These are phyloP conservation scores for Gila orcuttii DNA, from an alignment of 2,113 vertebrate genomes.

Conservation along the genomic window DNA sequence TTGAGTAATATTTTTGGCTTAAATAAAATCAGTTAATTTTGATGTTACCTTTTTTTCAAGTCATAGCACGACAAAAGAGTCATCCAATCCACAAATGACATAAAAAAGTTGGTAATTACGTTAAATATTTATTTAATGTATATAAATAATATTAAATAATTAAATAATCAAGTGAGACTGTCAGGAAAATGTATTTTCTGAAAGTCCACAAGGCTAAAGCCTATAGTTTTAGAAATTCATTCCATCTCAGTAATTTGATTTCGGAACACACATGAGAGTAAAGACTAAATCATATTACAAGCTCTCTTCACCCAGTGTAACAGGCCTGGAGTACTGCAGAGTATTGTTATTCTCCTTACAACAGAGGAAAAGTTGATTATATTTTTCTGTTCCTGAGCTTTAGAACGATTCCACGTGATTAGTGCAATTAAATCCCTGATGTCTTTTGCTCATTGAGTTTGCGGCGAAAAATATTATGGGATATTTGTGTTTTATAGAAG, in stretches of 20 bases:
- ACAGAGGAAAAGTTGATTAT: neutral
- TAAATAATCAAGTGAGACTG: neutral
- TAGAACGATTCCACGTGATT: slow-evolving; percentile 57
- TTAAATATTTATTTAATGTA: neutral
- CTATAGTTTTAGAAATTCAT: slow-evolving; percentile 20
- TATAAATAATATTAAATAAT: neutral
- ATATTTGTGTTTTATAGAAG: slow-evolving; percentile 77
- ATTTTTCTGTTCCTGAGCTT: slow-evolving; percentile 50
- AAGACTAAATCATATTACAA: slow-evolving; percentile 48
- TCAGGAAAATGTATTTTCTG: slow-evolving; percentile 50
- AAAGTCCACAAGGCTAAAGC: neutral
- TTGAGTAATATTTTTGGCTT: too few species aligned
- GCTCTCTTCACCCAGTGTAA: slow-evolving; percentile 44
- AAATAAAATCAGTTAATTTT: too few species aligned
- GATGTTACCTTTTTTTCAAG: too few species aligned
- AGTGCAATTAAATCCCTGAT: slow-evolving; percentile 64
- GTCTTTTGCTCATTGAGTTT: slow-evolving; percentile 64
- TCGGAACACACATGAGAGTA: slow-evolving; percentile 13
- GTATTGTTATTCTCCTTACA: slow-evolving; percentile 1
- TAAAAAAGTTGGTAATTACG: neutral
- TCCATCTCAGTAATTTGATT: slow-evolving; percentile 45
- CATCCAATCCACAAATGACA: neutral
- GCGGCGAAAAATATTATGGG: slow-evolving; percentile 66
- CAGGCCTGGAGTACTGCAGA: slow-evolving; percentile 22
- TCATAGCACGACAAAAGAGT: neutral